Conservation (phyloP, 1,140 invertebrate species). For the Venustaconcha ellipsiformis region DNA sequence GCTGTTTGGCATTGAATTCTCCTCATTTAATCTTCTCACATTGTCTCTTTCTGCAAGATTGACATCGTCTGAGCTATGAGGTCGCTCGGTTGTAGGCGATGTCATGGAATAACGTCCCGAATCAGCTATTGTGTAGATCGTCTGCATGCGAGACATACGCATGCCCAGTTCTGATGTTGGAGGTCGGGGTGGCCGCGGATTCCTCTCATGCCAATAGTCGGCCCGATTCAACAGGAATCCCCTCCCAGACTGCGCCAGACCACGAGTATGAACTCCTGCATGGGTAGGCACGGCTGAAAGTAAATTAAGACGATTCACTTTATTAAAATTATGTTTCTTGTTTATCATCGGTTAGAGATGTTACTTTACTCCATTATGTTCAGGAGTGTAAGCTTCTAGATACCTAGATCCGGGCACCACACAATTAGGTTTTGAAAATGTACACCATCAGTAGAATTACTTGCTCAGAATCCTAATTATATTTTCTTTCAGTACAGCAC, state of each 20-base stretch:
- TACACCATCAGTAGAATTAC: too few relatives aligned
- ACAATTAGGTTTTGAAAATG: too few relatives aligned
- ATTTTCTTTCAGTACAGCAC: too few relatives aligned
- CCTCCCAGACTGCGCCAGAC: slow-evolving; percentile 13
- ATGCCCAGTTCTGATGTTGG: slow-evolving; percentile 20
- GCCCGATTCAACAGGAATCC: slow-evolving; percentile 15
- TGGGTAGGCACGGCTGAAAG: slow-evolving; percentile 24
- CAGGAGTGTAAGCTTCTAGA: too few relatives aligned
- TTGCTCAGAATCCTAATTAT: too few relatives aligned
- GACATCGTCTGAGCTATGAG: slow-evolving; percentile 11
- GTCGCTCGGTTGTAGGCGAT: slow-evolving; percentile 6
- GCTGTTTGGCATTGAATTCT: too few relatives aligned
- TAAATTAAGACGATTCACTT: not conserved
- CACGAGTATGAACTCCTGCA: slow-evolving; percentile 17
- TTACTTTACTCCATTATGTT: too few relatives aligned
- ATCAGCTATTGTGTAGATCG: slow-evolving; percentile 14
- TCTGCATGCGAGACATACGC: slow-evolving; percentile 23
- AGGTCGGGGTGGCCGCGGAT: slow-evolving; percentile 5
- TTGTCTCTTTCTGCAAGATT: not conserved
- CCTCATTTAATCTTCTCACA: too few relatives aligned
- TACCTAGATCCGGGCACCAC: too few relatives aligned
- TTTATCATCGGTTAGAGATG: too few relatives aligned
- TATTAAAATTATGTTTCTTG: too few relatives aligned
- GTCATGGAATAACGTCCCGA: slow-evolving; percentile 18
- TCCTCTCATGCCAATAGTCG: slow-evolving; percentile 15